Conservation (phyloP, 2,888 invertebrate species). For the Eupithecia vulgata region DNA sequence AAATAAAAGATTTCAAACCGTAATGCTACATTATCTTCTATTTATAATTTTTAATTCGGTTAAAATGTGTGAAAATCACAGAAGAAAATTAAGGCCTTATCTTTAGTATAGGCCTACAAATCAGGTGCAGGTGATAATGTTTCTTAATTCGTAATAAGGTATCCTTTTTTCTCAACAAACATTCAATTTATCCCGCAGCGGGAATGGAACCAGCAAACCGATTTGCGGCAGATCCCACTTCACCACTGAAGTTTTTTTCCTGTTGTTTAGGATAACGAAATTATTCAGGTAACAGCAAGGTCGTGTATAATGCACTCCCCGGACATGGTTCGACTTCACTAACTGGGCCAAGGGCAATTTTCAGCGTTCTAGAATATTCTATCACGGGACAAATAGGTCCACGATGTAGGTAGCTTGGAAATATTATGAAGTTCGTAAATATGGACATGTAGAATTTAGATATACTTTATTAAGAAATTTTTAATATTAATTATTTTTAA, state of each 20-base stretch:
- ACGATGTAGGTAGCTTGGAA: background rate
- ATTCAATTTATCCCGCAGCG: background rate
- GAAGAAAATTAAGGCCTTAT: background rate
- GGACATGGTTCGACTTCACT: background rate
- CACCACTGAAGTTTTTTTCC: background rate
- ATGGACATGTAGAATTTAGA: no score
- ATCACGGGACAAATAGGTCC: background rate
- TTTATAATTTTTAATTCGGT: background rate
- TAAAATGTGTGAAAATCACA: background rate
- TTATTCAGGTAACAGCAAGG: background rate
- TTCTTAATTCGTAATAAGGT: background rate
- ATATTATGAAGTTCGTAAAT: background rate
- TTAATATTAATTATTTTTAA: no score
- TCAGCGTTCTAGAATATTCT: conserved; percentile 8
- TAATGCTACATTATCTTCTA: background rate
- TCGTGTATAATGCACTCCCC: conserved; percentile 3
- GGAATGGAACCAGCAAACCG: background rate
- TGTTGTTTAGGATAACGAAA: background rate
- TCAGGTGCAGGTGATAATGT: background rate
- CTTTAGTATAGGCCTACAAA: background rate
- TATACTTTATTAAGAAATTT: no score
- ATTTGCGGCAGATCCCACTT: background rate
- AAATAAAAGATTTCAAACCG: background rate
- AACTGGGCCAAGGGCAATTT: conserved; percentile 9
- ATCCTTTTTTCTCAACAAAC: background rate